Percentiles rank a stretch among this genome's conserved stretches.
Conservation (phyloP, 2,797 vertebrate species). For the Peromyscus aztecus region DNA sequence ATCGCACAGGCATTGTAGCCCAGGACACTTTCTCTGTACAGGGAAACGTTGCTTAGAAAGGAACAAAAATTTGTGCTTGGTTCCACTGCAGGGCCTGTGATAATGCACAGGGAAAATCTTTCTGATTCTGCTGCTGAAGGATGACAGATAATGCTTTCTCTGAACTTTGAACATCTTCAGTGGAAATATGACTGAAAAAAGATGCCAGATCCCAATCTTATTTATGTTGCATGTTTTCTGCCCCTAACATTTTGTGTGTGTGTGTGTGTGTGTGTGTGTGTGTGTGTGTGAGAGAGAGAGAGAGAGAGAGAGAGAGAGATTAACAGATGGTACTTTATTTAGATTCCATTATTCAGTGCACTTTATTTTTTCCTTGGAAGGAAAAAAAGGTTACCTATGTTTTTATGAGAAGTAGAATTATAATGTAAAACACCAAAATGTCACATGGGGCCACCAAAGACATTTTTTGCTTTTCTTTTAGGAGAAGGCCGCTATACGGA, state of each 20-base stretch:
- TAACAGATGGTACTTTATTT: slow-evolving; percentile 57
- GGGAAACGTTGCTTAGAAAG: slow-evolving; percentile 49
- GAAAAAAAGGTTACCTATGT: slow-evolving; percentile 73
- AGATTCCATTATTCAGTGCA: slow-evolving; percentile 32
- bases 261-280: too few relatives aligned
- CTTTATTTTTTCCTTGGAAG: slow-evolving; percentile 62
- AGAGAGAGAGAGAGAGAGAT: too few relatives aligned
- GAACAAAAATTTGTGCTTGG: slow-evolving; percentile 40
- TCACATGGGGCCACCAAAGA: not conserved
- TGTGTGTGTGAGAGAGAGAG: too few relatives aligned
- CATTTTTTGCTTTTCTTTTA: slow-evolving; percentile 41
- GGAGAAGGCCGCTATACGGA: not conserved
- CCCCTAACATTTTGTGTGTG: not conserved
- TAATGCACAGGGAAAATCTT: not conserved
- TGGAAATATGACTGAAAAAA: slow-evolving; percentile 55
- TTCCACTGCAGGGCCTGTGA: not conserved
- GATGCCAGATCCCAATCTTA: not conserved
- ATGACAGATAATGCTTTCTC: slow-evolving; percentile 28
- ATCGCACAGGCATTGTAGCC: not conserved
- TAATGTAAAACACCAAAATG: slow-evolving; percentile 65
- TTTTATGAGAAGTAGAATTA: slow-evolving; percentile 68
- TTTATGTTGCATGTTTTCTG: slow-evolving; percentile 7
- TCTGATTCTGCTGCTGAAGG: not conserved
- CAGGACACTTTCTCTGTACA: slow-evolving; percentile 31
- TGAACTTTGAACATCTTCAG: slow-evolving; percentile 36